These are phyloP conservation scores for Riparia riparia DNA, from an alignment of 2,113 vertebrate genomes.

Conservation along the genomic window DNA sequence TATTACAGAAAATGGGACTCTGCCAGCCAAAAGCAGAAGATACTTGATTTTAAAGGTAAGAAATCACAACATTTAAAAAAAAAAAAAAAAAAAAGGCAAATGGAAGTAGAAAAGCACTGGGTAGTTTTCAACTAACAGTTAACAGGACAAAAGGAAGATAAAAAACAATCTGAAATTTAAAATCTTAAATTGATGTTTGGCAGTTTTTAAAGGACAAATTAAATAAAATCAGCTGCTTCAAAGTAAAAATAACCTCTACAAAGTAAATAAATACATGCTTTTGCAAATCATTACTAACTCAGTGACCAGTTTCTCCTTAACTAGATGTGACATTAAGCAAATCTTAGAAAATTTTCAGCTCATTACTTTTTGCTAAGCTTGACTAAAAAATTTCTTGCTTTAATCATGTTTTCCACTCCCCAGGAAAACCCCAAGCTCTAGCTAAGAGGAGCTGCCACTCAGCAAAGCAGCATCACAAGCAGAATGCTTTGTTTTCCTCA, in stretches of 20 bases:
- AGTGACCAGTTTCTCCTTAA: background rate
- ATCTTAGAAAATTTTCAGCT: background rate
- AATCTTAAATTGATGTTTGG: background rate
- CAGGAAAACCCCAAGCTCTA: background rate
- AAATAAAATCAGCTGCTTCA: background rate
- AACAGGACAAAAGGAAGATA: background rate
- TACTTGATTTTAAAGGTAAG: background rate
- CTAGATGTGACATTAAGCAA: background rate
- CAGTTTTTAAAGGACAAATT: background rate
- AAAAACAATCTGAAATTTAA: background rate
- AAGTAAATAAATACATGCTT: background rate
- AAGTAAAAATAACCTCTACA: background rate
- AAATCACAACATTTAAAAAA: background rate
- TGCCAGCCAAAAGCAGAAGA: background rate
- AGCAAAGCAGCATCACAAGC: background rate
- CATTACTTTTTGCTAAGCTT: background rate
- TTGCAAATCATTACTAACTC: background rate
- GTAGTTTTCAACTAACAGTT: background rate
- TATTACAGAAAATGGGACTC: background rate
- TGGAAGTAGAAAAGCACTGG: background rate
- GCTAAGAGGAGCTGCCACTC: background rate
- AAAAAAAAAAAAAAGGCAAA: background rate
- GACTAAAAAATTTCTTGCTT: background rate
- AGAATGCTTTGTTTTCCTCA: background rate
- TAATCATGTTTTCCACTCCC: background rate